Evolutionary conservation across 35 echinoderm and acorn worm species (phyloP), one percentile per base, ranked within the genome.

Genomic region (Apostichopus parvimensis): DNA sequence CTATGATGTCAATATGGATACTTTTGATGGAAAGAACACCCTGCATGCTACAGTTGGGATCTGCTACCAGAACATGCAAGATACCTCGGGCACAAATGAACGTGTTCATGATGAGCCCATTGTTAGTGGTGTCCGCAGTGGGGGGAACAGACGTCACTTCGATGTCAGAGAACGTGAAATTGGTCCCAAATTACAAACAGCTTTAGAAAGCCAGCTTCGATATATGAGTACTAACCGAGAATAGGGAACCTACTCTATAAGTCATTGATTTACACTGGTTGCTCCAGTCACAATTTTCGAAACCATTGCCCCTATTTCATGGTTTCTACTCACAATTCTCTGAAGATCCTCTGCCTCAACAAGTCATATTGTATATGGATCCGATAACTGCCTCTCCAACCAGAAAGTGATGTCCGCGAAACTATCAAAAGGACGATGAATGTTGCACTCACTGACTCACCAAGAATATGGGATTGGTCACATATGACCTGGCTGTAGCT

Each of bases 41-140:
- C 78, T 96, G 12, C 95, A 93, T 91, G 93, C 83, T 53, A 96
- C 95, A 55, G 95, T 94, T 87, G 93, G 95, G 8, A 96, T 96
- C 61, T 94, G 93, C 34, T 96, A 96, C 70, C 95, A 96, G 73
- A 96, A 92, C 53, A 71, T 15, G 2, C 8, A 5, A 86, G 5
- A 54, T 59, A 56, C 52, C 11, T 21, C 62, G 6, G 14, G 64
- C 25, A 73, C 79, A 52, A 84, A 92, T 34, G 24, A 18, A 26
- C 55, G 15, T 91, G 64, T 53, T 15, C 24, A 71, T 73, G 79
- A 76, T 15, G 18, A 53, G 23, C 1, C n/a, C 22, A 73, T 71
- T 56, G 76, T 60, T 53, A 79, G 73, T 84, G 58, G 66, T 86
- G 22, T 66, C 22, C 58, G 11, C 18, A 54, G 58, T 92, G 80